Evolutionary conservation across 1,140 invertebrate genomes (phyloP).

Genomic region (Pachypsylla venusta): DNA sequence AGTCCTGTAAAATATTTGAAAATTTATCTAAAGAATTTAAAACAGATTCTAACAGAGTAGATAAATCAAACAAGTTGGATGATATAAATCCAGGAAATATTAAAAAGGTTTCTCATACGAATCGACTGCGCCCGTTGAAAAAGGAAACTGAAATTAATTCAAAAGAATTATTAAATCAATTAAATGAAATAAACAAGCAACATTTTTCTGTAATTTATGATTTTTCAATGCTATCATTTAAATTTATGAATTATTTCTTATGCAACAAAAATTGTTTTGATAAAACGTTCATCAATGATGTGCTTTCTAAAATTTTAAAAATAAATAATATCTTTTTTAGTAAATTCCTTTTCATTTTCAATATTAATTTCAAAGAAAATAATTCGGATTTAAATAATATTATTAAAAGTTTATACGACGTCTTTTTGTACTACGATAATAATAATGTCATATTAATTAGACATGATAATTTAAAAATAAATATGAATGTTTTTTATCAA

Average conservation of each 20-base stretch:
- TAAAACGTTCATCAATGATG: too few relatives aligned
- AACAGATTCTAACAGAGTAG: too few relatives aligned
- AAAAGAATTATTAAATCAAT: background rate
- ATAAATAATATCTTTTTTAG: background rate
- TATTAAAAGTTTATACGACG: background rate
- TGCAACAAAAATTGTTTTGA: too few relatives aligned
- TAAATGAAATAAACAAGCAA: background rate
- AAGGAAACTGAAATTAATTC: too few relatives aligned
- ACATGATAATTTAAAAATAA: background rate
- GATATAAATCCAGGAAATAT: too few relatives aligned
- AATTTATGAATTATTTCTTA: background rate
- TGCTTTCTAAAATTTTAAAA: background rate
- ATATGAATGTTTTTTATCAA: background rate
- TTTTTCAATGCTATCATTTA: background rate
- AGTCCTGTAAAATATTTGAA: too few relatives aligned
- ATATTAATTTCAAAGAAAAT: background rate
- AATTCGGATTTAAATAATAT: background rate
- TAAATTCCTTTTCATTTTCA: constrained; percentile 3
- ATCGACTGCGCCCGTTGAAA: too few relatives aligned
- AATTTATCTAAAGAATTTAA: too few relatives aligned
- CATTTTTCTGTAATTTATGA: background rate
- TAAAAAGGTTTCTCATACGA: too few relatives aligned
- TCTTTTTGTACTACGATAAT: background rate
- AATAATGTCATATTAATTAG: background rate
- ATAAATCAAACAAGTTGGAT: too few relatives aligned